phyloP scores from a whole-genome alignment of 2,797 vertebrate species.

The Arnoldichthys spilopterus region DNA sequence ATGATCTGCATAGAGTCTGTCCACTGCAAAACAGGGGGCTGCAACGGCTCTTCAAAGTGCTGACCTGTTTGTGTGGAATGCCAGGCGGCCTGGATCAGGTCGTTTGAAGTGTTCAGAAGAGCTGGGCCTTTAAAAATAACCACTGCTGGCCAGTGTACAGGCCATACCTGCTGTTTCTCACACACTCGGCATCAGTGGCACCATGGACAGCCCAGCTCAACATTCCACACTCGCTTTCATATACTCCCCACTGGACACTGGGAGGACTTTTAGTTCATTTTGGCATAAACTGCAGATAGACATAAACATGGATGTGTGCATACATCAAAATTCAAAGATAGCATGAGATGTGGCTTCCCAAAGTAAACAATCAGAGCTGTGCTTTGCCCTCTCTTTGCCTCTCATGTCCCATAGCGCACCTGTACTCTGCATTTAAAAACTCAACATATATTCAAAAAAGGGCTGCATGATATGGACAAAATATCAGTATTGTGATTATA shows the following conservation, averaged over 20 bases:
- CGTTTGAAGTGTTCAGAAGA: conserved; percentile 47
- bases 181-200: conserved; percentile 9
- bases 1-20: conserved; percentile 36
- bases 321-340: neutral
- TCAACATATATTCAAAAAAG: too few relatives aligned
- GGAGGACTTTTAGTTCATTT: neutral
- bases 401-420: neutral
- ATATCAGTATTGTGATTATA: too few relatives aligned
- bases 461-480: too few relatives aligned
- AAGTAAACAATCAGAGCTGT: neutral
- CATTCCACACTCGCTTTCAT: conserved; percentile 51
- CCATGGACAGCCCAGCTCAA: conserved; percentile 33
- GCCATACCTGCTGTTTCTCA: conserved; percentile 44
- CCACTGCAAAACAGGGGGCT: neutral
- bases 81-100: neutral
- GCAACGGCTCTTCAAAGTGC: conserved; percentile 45
- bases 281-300: neutral
- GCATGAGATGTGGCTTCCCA: neutral
- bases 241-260: conserved; percentile 7
- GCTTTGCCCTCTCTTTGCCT: neutral
- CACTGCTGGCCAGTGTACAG: conserved; percentile 5
- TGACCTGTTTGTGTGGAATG: conserved; percentile 52
- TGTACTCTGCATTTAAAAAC: neutral
- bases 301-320: conserved; percentile 10
- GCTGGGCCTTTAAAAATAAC: conserved; percentile 38